Evolutionary conservation across 1,140 invertebrate genomes (phyloP), one percentile per base, ranked within the genome.

Genomic region (Geopemphigus sp.): DNA sequence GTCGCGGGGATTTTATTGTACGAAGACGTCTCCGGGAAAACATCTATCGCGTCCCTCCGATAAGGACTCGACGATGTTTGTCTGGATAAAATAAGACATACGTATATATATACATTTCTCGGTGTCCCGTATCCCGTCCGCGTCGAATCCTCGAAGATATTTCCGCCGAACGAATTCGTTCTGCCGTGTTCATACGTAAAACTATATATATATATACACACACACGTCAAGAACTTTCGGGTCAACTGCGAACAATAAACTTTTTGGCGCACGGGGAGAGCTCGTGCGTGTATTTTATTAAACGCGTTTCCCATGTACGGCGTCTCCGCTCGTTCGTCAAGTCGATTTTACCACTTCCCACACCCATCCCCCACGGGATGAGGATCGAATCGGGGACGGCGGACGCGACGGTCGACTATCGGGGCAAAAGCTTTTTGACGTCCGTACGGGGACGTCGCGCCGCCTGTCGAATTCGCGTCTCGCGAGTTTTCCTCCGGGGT

Each of bases 31-130:
- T 12, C 1, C 1, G 2, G 47, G 26, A 56, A 73, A 56, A 56
- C 32, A 73, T 54, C 54, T 73, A 73, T 32, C 8, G 53, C 24
- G 24, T 22, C 54, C n/a, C n/a, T n/a, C n/a, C 72, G 72, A 76
- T 76, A 76, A 76, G 54, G 12, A 76, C 45, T 76, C 57, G 54
- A 76, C 72, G 19, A 73, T 56, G 54, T 57, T 39, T 57, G 72
- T 59, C 54, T 15, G 72, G 54, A 76, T 45, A 24, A 59, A 45
- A 59, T 76, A 76, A 76, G 72, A 76, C 32, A 29, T 24, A 24
- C 59, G 32, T 39, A 8, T 39, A 39, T 39, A 39, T 8, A 39
- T 39, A 39, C 8, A 39, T 39, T 76, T 14, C 32, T 22, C 24
- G 10, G 11, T 53, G 12, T 1, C 10, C 17, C 47, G 14, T 12